Percentiles rank a stretch among this genome's conserved stretches.
phyloP scores from a whole-genome alignment of 1,140 invertebrate species.

The Hetaerina americana region DNA sequence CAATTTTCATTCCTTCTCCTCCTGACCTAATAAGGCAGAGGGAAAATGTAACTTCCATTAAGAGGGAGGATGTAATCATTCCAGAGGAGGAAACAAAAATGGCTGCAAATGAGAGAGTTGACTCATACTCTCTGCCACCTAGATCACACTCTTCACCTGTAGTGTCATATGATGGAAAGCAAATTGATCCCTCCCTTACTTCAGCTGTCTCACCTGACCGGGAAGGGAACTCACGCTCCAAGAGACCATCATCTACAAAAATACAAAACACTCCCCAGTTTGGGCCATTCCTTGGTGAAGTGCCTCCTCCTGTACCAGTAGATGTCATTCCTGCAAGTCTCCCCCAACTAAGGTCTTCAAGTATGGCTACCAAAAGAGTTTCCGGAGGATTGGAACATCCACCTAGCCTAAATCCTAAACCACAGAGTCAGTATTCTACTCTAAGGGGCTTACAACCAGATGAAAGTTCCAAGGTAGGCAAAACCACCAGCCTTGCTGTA shows the following conservation, averaged over 20 bases:
- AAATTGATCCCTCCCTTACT: conserved; percentile 46
- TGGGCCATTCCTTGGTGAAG: conserved; percentile 52
- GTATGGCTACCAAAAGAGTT: neutral
- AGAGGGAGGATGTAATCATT: conserved; percentile 28
- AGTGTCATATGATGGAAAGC: conserved; percentile 58
- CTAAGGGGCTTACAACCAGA: too few relatives aligned
- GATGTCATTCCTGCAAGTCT: conserved; percentile 23
- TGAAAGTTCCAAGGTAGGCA: too few relatives aligned
- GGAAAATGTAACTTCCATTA: neutral
- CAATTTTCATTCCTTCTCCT: conserved; percentile 59
- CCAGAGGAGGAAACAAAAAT: conserved; percentile 43
- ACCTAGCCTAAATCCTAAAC: neutral
- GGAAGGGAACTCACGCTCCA: conserved; percentile 14
- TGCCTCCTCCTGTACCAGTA: conserved; percentile 38
- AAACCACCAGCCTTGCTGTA: too few relatives aligned
- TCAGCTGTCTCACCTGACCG: conserved; percentile 37
- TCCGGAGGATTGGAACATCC: neutral
- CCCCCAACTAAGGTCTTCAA: conserved; percentile 20
- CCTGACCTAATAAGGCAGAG: conserved; percentile 32
- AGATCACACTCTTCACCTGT: conserved; percentile 35
- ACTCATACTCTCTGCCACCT: conserved; percentile 54
- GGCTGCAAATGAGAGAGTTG: conserved; percentile 47
- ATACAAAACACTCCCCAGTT: conserved; percentile 52
- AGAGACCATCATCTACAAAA: conserved; percentile 34
- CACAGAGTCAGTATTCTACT: too few relatives aligned